phyloP scores from a whole-genome alignment of 2,797 vertebrate genomes.

The Enteromius mattozi region DNA sequence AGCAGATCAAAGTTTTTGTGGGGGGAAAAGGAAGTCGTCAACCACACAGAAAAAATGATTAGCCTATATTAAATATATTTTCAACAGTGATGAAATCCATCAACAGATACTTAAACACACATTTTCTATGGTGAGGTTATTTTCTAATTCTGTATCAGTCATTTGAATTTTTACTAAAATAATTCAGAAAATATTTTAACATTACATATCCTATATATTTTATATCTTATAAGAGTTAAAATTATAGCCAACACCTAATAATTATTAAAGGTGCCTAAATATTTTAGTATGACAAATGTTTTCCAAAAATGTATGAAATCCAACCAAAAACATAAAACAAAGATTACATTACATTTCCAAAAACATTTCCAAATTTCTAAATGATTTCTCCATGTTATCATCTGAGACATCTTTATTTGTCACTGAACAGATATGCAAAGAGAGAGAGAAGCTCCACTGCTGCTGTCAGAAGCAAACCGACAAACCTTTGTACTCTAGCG shows the following conservation, averaged over 20 bases:
- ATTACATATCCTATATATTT: background rate
- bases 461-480: background rate
- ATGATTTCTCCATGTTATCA: background rate
- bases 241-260: background rate
- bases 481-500: background rate
- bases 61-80: background rate
- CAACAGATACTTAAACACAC: background rate
- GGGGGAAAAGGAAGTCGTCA: background rate
- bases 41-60: background rate
- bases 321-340: background rate
- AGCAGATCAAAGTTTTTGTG: constrained; percentile 6
- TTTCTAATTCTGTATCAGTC: background rate
- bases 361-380: background rate
- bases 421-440: background rate
- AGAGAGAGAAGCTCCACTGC: background rate
- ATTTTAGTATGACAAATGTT: background rate
- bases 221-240: background rate
- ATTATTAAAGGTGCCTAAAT: background rate
- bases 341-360: background rate
- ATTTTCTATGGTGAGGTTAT: background rate
- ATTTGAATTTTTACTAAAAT: background rate
- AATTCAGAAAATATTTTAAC: background rate
- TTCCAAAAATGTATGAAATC: background rate
- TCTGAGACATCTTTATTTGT: background rate
- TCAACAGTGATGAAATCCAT: background rate